Base-by-base conservation (phyloP, 2,797 vertebrate genomes). In the Acipenser ruthenus region DNA sequence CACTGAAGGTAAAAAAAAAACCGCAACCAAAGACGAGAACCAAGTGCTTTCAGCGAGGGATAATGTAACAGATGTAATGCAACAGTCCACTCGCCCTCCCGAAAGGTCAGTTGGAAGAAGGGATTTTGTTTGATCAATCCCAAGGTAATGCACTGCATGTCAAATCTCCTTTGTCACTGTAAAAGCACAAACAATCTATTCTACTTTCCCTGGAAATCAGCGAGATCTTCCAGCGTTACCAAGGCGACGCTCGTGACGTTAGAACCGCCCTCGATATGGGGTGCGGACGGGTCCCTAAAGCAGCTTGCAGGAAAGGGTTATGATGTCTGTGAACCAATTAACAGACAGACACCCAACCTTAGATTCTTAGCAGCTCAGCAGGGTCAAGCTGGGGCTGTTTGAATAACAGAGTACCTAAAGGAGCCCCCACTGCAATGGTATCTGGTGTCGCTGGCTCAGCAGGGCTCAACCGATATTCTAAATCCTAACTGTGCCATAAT, bases 41-140 rank as follows among this genome's bases (percentile, higher is more conserved):
- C 47, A 71, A 71, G 68, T 50, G 67, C 59, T 69, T 72, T 63
- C 13, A 55, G 71, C 63, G 69, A 71, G 71, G 78, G 77, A 80
- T 72, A 70, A 73, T 82, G 77, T 84, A 83, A 78, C 77, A 79
- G 74, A 77, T 84, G 75, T 37, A 37, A 37, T 37, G 23, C 2
- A 37, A 37, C 80, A 79, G 80, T 72, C 67, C 70, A 78, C 75
- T 71, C 72, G 80, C 80, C 82, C 80, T 74, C 69, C 77, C 77
- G 79, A 79, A 82, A 88, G 86, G 86, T 85, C 85, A 79, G 72
- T 74, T 49, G 63, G 65, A 62, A 59, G 62, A 73, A 67, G 11
- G 4, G n/a, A 10, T 55, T 60, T n/a, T 56, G 4, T 63, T 10
- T 37, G 2, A 37, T 13, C 23, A 62, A 60, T 49, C 66, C 60